Percentiles rank a stretch among this genome's conserved stretches.
Conservation (phyloP, 2,113 vertebrate species). For the Cisticola juncidis region DNA sequence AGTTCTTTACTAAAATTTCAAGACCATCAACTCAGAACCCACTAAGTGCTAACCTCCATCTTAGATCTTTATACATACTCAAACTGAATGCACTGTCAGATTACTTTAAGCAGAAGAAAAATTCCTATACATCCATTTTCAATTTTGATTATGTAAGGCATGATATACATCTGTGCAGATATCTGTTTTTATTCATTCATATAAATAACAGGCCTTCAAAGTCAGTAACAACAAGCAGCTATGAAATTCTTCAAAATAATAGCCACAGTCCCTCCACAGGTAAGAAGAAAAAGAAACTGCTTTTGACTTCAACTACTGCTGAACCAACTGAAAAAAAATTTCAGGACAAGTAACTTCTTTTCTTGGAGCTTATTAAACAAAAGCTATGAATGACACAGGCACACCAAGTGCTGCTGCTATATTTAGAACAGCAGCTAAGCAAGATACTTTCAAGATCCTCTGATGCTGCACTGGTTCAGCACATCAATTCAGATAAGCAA, state of each 20-base stretch:
- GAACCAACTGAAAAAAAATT: not conserved
- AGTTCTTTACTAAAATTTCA: not conserved
- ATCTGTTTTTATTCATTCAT: not conserved
- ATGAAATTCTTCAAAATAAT: not conserved
- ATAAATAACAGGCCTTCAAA: not conserved
- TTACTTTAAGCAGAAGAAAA: not conserved
- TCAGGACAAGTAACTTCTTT: not conserved
- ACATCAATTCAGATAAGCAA: conserved; percentile 11
- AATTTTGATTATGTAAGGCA: not conserved
- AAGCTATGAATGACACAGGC: conserved; percentile 28
- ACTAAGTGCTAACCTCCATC: not conserved
- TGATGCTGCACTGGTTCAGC: conserved; percentile 28
- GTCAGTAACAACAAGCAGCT: not conserved
- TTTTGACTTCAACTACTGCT: not conserved
- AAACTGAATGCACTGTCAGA: not conserved
- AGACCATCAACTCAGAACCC: not conserved
- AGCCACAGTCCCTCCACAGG: not conserved
- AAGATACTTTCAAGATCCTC: conserved; percentile 31
- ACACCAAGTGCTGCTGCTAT: conserved; percentile 44
- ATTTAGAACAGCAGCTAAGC: conserved; percentile 65
- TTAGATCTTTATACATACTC: not conserved
- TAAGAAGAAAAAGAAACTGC: not conserved
- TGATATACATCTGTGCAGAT: not conserved
- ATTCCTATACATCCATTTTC: not conserved
- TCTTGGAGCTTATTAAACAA: not conserved